Evolutionary conservation across 2,888 invertebrate species (phyloP).

Genomic region (Chrysolina haemoptera): DNA sequence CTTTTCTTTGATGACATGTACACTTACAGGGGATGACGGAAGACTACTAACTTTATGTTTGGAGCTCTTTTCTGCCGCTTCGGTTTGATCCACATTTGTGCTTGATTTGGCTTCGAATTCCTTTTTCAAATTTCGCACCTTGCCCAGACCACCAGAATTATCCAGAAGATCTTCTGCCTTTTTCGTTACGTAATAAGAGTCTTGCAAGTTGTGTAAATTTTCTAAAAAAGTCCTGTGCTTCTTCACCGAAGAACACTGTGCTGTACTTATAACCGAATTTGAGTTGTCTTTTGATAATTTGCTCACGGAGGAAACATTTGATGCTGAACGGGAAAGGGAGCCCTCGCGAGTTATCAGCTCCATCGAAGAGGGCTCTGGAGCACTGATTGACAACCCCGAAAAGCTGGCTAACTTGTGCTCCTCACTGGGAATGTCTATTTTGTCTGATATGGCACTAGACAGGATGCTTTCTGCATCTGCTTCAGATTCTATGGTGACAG

Average conservation of each 20-base stretch:
- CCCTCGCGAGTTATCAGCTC: conserved; percentile 63
- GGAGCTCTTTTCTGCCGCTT: conserved; percentile 49
- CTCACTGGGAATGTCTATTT: conserved; percentile 69
- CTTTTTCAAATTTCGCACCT: conserved; percentile 88
- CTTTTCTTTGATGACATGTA: conserved; percentile 68
- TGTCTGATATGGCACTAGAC: conserved; percentile 77
- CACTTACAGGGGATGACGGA: conserved; percentile 78
- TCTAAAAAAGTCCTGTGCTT: conserved; percentile 72
- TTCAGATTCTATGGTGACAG: conserved; percentile 54
- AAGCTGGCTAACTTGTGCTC: conserved; percentile 49
- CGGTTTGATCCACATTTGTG: conserved; percentile 54
- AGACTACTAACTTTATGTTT: conserved; percentile 71
- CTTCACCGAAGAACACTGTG: conserved; percentile 72
- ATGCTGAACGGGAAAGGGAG: conserved; percentile 65
- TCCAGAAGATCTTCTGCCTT: conserved; percentile 65
- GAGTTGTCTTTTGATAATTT: conserved; percentile 62
- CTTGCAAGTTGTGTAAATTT: conserved; percentile 66
- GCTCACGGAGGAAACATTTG: conserved; percentile 61
- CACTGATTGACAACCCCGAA: conserved; percentile 73
- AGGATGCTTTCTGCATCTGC: conserved; percentile 45
- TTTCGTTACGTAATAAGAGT: conserved; percentile 63
- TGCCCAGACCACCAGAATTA: conserved; percentile 72
- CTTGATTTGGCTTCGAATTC: conserved; percentile 88
- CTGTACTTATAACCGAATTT: conserved; percentile 69
- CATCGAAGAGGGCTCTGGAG: conserved; percentile 74